Evolutionary conservation across 2,888 invertebrate species (phyloP).

Genomic region (Dryobota labecula): DNA sequence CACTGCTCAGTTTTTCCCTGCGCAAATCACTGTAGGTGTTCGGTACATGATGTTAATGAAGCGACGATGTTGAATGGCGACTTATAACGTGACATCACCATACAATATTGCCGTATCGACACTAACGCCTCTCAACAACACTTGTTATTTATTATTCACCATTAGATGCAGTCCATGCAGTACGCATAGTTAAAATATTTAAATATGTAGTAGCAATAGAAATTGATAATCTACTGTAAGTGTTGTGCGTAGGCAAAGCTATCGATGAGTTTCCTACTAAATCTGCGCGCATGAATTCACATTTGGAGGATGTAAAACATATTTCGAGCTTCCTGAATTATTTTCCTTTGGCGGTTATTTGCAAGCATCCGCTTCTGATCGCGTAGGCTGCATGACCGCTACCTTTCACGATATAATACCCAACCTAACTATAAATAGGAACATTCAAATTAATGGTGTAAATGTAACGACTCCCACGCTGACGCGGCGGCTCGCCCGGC

Average conservation of each 20-base stretch:
- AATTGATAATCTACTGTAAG: conserved; percentile 19
- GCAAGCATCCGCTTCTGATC: conserved; percentile 49
- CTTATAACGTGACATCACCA: conserved; percentile 54
- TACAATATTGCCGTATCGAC: conserved; percentile 20
- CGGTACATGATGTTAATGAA: conserved; percentile 69
- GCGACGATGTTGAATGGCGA: conserved; percentile 60
- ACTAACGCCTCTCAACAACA: background rate
- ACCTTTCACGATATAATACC: conserved; percentile 78
- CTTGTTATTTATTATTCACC: conserved; percentile 18
- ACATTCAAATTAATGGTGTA: conserved; percentile 80
- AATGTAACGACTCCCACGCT: conserved; percentile 81
- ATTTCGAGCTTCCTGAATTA: conserved; percentile 34
- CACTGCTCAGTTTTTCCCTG: conserved; percentile 73
- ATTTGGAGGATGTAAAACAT: conserved; percentile 30
- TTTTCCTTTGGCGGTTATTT: conserved; percentile 51
- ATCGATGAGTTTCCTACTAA: conserved; percentile 34
- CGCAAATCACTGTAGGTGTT: conserved; percentile 65
- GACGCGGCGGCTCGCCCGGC: conserved; percentile 49
- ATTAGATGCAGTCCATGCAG: conserved; percentile 1
- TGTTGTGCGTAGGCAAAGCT: conserved; percentile 9
- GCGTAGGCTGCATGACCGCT: conserved; percentile 70
- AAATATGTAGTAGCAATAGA: conserved; percentile 2
- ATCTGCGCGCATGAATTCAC: conserved; percentile 28
- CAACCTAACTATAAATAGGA: conserved; percentile 83
- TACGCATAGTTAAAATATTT: background rate